A percentile compares a stretch with the other conserved stretches of the same genome.
These are phyloP conservation scores for Neolamprologus modestus DNA, from an alignment of 2,113 vertebrate genomes.

Conservation along the genomic window DNA sequence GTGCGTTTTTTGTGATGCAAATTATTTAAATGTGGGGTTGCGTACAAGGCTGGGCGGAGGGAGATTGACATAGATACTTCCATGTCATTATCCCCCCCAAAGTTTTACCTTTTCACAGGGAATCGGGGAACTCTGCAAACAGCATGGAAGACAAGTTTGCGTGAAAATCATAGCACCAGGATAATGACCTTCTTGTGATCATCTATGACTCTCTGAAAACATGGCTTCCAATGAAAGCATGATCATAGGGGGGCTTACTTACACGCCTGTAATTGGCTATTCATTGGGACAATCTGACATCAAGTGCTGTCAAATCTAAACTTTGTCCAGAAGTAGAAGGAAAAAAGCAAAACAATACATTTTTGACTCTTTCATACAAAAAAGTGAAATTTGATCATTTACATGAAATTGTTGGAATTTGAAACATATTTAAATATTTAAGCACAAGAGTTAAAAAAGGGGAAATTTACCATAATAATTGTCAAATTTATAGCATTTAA, in stretches of 20 bases:
- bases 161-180: conserved; percentile 26
- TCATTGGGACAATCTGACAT: conserved; percentile 48
- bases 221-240: conserved; percentile 18
- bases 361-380: background rate
- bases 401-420: background rate
- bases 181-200: conserved; percentile 47
- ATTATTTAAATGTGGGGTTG: conserved; percentile 43
- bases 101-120: conserved; percentile 32
- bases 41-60: conserved; percentile 1
- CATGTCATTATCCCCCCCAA: conserved; percentile 33
- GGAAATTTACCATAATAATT: background rate
- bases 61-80: conserved; percentile 47
- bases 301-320: conserved; percentile 54
- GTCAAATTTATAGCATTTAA: background rate
- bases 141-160: conserved; percentile 17
- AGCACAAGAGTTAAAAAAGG: background rate
- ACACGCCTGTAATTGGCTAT: conserved; percentile 40
- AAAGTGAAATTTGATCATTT: background rate
- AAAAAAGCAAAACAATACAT: background rate
- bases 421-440: background rate
- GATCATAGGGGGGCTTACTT: conserved; percentile 28
- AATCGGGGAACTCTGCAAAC: conserved; percentile 6
- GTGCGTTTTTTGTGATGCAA: conserved; percentile 72
- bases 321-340: conserved; percentile 14
- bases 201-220: conserved; percentile 16